A percentile compares a stretch with the other conserved stretches of the same genome.
Conservation (phyloP, 2,888 invertebrate species). For the Synanthedon formicaeformis region DNA sequence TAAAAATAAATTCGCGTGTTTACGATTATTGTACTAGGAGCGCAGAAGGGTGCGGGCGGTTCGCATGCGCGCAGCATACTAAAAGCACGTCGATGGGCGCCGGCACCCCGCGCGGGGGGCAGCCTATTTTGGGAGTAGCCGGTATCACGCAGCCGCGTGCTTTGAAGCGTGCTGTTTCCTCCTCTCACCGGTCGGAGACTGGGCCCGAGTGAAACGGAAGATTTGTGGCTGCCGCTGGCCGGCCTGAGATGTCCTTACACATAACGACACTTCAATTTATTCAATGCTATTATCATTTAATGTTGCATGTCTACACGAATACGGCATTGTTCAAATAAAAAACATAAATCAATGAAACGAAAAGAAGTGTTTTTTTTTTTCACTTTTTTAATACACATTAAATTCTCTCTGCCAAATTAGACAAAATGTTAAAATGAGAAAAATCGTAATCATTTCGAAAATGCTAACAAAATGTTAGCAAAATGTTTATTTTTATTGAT, state of each 20-base stretch:
- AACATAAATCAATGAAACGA: too few relatives aligned
- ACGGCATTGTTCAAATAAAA: too few relatives aligned
- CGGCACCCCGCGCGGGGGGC: constrained; percentile 53
- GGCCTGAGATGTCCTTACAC: constrained; percentile 19
- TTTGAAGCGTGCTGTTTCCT: constrained; percentile 68
- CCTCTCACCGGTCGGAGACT: constrained; percentile 58
- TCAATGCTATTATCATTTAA: neutral
- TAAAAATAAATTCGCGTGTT: constrained; percentile 34
- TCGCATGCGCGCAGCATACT: constrained; percentile 72
- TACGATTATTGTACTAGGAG: constrained; percentile 42
- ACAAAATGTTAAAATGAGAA: too few relatives aligned
- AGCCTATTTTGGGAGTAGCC: constrained; percentile 69
- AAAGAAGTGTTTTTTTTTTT: too few relatives aligned
- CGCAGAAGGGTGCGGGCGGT: constrained; percentile 67
- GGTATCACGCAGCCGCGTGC: constrained; percentile 68
- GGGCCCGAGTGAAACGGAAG: constrained; percentile 68
- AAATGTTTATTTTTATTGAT: too few relatives aligned
- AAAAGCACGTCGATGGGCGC: constrained; percentile 67
- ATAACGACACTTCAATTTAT: constrained; percentile 7
- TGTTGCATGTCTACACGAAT: too few relatives aligned
- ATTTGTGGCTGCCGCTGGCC: constrained; percentile 54
- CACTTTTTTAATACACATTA: too few relatives aligned
- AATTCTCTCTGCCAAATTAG: too few relatives aligned
- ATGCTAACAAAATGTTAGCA: too few relatives aligned
- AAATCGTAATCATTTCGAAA: too few relatives aligned